Base-by-base conservation (phyloP, 2,113 vertebrate species). In the Naja naja region DNA sequence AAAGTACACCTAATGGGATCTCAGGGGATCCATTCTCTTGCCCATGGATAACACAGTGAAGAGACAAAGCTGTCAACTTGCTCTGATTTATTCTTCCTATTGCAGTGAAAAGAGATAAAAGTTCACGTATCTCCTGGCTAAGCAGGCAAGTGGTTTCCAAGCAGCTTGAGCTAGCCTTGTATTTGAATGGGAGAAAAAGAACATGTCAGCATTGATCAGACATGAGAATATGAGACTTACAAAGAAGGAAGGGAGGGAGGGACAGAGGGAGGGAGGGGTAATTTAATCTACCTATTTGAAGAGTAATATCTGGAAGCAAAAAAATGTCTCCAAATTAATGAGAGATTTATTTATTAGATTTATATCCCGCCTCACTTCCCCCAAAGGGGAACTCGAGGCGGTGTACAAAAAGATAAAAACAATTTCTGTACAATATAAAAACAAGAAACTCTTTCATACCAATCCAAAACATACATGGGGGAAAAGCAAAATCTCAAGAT, bases 1-100 rank as follows among this genome's bases (percentile, higher is more conserved):
- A 90, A 94, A 93, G 93, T 3, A 60, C 93, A 95, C 89, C 94
- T 96, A 96, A 96, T 96, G 94, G 95, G 96, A 95, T 96, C 95
- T 95, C 95, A 0, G 27, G 96, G 94, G 96, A 96, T 90, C 92
- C 92, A 94, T 95, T 94, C 88, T 55, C 92, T 91, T 18, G 55
- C 94, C 94, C 56, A 4, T 91, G 93, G 95, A 90, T 95, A 95
- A 95, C 93, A 69, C 93, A 60, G 93, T 91, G 94, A 10, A 90
- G 1, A 96, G 95, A 95, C 94, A 95, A 94, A 94, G 94, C 95
- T 95, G 94, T 94, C 94, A 92, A 90, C 88, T 85, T 60, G 30
- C 43, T 93, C 94, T 93, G 94, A 96, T 96, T 95, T 95, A 95
- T 92, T 6, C 93, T 90, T 92, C 49, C 74, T 94, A 64, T 94